Base-by-base conservation (phyloP, 2,113 vertebrate species). In the Poeciliopsis occidentalis region DNA sequence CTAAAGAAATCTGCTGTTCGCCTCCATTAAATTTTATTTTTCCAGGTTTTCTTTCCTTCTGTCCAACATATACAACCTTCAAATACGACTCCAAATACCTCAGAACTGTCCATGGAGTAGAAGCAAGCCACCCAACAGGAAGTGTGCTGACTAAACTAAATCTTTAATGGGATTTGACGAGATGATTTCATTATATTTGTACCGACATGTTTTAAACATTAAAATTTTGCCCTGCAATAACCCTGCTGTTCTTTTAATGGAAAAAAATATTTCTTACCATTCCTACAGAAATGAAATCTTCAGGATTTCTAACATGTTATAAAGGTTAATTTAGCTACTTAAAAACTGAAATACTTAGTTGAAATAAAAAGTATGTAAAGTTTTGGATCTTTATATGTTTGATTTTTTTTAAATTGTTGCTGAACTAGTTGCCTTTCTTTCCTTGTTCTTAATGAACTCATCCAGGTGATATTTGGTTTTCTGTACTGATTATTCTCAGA, bases 151-250 rank as follows among this genome's bases (percentile, higher is more conserved):
- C 30, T 78, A 64, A 61, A 32, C 37, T 31, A 34, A 54, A 37
- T 37, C 79, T 78, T 68, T 64, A 79, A 67, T 70, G 62, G 75
- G 64, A 71, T 75, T 67, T 82, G 78, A 72, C 24, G 62, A 61
- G n/a, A 83, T 39, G 31, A 71, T 69, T 79, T 81, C 63, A 79
- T 80, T 89, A 85, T 87, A 80, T 91, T 87, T 91, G 88, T 91
- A 89, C 37, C 60, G 54, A 88, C 69, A 17, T 68, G 82, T 86
- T 89, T 76, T 63, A 67, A 74, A 87, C 74, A 91, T 85, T 90
- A 90, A 92, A 90, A 80, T 0, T 64, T 47, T 30, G 30, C 73
- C 84, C 80, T 85, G 71, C 73, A 41, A 83, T 44, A 17, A 27
- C 34, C 64, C 17, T 6, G 15, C 26, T 73, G 29, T 77, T 8